Evolutionary conservation across 2,113 vertebrate genomes (phyloP).

Genomic region (Leptobrachium leishanense): DNA sequence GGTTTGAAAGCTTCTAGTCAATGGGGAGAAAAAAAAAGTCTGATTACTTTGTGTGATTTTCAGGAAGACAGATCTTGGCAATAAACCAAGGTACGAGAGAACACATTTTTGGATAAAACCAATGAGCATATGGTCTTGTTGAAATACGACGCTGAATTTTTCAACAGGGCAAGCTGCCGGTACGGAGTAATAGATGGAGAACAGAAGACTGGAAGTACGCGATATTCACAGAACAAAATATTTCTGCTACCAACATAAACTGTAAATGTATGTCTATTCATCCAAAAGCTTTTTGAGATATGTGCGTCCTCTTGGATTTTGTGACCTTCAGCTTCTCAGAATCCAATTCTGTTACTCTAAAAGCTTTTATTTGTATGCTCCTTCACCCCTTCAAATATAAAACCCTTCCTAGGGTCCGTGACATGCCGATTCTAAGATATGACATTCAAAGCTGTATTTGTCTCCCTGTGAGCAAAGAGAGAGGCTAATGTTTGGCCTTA

Average conservation of each 20-base stretch:
- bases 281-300: too few relatives aligned
- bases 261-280: too few relatives aligned
- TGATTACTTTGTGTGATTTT: not conserved
- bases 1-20: not conserved
- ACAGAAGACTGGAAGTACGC: not conserved
- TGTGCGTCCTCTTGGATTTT: too few relatives aligned
- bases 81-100: not conserved
- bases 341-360: too few relatives aligned
- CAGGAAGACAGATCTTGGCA: not conserved
- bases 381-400: too few relatives aligned
- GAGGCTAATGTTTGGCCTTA: too few relatives aligned
- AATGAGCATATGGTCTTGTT: not conserved
- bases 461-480: too few relatives aligned
- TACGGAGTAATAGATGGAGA: not conserved
- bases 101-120: not conserved
- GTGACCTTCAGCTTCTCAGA: too few relatives aligned
- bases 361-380: too few relatives aligned
- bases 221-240: not conserved
- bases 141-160: not conserved
- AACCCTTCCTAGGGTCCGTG: too few relatives aligned
- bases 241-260: not conserved
- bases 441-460: too few relatives aligned
- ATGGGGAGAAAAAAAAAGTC: not conserved
- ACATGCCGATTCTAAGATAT: too few relatives aligned
- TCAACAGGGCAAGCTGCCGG: not conserved